Evolutionary conservation across 2,888 invertebrate genomes (phyloP).

Genomic region (Escarpia spicata): DNA sequence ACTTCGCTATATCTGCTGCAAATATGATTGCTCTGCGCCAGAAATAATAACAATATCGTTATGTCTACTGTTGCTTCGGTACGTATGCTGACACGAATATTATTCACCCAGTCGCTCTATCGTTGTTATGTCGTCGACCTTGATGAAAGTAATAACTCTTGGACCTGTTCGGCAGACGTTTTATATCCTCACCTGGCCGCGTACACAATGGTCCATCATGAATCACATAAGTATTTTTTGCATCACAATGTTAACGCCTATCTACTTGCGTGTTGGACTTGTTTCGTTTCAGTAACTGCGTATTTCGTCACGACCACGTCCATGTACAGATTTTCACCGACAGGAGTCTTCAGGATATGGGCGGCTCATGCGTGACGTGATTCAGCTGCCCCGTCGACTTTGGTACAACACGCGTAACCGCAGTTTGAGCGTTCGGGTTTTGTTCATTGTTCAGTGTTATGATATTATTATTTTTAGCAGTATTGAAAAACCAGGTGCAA

Average conservation of each 20-base stretch:
- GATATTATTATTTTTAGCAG: background rate
- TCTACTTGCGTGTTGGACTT: background rate
- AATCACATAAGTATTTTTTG: background rate
- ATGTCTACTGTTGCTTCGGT: too few species aligned
- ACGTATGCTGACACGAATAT: too few species aligned
- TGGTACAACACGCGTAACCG: background rate
- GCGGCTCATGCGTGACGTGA: background rate
- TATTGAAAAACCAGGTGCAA: background rate
- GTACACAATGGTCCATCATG: background rate
- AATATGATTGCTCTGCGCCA: background rate
- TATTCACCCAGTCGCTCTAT: background rate
- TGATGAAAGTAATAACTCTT: background rate
- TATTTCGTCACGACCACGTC: background rate
- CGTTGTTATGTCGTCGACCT: background rate
- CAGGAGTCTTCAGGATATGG: background rate
- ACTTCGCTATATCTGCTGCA: background rate
- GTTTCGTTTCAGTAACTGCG: background rate
- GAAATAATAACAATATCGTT: background rate
- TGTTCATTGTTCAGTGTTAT: background rate
- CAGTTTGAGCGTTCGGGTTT: background rate
- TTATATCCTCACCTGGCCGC: background rate
- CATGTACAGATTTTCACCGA: background rate
- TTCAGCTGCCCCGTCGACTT: background rate
- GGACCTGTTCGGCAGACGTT: background rate
- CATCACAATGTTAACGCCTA: background rate